Evolutionary conservation across 2,888 invertebrate species (phyloP).

Genomic region (Phlogophora meticulosa): DNA sequence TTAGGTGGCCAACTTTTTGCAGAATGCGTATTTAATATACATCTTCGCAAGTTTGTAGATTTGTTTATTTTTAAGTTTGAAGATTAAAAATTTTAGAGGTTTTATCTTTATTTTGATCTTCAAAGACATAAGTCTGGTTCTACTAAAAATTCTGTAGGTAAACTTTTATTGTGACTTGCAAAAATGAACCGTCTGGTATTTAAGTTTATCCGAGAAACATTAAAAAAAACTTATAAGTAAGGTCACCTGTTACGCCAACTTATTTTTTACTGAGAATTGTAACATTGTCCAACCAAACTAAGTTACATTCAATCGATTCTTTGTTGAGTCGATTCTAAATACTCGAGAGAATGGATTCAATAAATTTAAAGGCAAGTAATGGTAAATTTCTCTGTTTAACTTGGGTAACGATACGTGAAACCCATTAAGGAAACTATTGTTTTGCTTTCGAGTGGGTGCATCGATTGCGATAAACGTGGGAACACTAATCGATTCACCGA

Average conservation of each 20-base stretch:
- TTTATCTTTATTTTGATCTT: neutral
- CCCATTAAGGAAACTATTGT: slow-evolving; percentile 72
- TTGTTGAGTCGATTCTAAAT: slow-evolving; percentile 18
- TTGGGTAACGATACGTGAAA: slow-evolving; percentile 79
- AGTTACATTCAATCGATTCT: neutral
- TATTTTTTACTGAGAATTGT: slow-evolving; percentile 22
- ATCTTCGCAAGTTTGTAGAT: neutral
- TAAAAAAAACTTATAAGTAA: slow-evolving; percentile 1
- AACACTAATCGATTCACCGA: slow-evolving; percentile 64
- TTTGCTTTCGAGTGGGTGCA: slow-evolving; percentile 71
- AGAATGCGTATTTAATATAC: neutral
- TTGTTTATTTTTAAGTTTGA: too few relatives aligned
- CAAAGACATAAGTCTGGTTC: slow-evolving; percentile 7
- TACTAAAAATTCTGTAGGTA: slow-evolving; percentile 5
- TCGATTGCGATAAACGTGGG: slow-evolving; percentile 71
- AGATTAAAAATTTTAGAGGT: too few relatives aligned
- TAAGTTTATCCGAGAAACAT: neutral
- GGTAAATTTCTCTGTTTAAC: slow-evolving; percentile 76
- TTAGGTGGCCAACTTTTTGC: neutral
- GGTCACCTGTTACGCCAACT: neutral
- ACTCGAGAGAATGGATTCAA: slow-evolving; percentile 30
- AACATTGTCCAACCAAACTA: neutral
- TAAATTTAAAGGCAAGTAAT: slow-evolving; percentile 58
- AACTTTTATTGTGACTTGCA: neutral
- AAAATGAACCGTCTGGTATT: slow-evolving; percentile 14